Conservation (phyloP, 2,888 invertebrate species). For the Stenichneumon culpator region DNA sequence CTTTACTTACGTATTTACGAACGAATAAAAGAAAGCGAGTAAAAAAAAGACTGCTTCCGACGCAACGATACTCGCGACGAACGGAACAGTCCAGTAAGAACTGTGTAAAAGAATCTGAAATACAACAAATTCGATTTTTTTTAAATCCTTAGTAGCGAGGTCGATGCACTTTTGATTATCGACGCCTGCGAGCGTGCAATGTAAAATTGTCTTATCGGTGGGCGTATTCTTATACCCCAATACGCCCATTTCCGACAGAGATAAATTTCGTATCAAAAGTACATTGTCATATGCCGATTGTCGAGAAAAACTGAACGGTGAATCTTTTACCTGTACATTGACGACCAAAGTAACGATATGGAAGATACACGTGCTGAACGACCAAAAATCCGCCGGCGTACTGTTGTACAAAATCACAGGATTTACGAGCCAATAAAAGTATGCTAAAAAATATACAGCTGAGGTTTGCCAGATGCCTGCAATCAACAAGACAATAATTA, state of each 20-base stretch:
- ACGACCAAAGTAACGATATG: constrained; percentile 78
- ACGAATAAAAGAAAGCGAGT: constrained; percentile 87
- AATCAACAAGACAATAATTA: constrained; percentile 47
- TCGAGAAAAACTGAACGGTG: not conserved
- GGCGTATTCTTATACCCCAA: not conserved
- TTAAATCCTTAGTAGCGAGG: not conserved
- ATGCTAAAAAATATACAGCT: constrained; percentile 88
- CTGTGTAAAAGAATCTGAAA: constrained; percentile 83
- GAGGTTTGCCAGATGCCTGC: constrained; percentile 89
- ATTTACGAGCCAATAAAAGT: constrained; percentile 84
- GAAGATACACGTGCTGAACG: constrained; percentile 79
- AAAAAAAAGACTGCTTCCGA: constrained; percentile 87
- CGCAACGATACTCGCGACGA: constrained; percentile 86
- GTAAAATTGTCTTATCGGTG: not conserved
- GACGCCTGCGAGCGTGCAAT: not conserved
- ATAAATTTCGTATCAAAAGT: too few relatives aligned
- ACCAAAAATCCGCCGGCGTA: constrained; percentile 87
- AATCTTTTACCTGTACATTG: constrained; percentile 77
- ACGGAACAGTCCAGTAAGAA: constrained; percentile 88
- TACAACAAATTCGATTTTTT: constrained; percentile 9
- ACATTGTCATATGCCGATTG: not conserved
- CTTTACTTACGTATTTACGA: constrained; percentile 87
- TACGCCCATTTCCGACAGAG: not conserved
- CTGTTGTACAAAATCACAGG: constrained; percentile 86
- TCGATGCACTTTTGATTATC: constrained; percentile 1